A percentile compares a stretch with the other conserved stretches of the same genome.
Conservation (phyloP, 2,797 vertebrate genomes). For the Urophycis tenuis region DNA sequence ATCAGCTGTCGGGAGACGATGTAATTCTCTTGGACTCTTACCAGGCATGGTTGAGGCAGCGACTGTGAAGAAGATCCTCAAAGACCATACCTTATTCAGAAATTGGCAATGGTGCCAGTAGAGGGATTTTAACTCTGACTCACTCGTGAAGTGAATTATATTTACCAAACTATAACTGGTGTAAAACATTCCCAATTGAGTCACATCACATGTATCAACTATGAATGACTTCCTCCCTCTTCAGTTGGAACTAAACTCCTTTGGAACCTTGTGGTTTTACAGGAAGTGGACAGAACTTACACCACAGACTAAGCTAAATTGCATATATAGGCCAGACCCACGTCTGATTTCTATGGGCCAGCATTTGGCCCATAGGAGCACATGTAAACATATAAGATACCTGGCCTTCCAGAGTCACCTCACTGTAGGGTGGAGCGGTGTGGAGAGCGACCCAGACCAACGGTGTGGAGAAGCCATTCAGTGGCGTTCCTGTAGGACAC, state of each 20-base stretch:
- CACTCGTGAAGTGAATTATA: background rate
- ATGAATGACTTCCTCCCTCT: background rate
- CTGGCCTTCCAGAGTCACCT: too few species aligned
- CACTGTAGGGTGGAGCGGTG: background rate
- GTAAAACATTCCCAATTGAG: background rate
- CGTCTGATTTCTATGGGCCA: slow-evolving; percentile 2
- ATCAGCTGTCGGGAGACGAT: slow-evolving; percentile 23
- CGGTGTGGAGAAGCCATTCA: slow-evolving; percentile 48
- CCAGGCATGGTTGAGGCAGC: slow-evolving; percentile 37
- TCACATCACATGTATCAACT: background rate
- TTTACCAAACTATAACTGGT: background rate
- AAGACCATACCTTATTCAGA: background rate
- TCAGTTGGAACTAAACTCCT: too few species aligned
- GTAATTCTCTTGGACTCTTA: slow-evolving; percentile 17
- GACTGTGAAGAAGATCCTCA: background rate
- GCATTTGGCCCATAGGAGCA: background rate
- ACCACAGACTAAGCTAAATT: too few species aligned
- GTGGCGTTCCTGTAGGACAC: slow-evolving; percentile 50
- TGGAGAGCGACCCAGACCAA: slow-evolving; percentile 30
- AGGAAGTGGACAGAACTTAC: too few species aligned
- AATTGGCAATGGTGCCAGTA: background rate
- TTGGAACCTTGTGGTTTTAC: too few species aligned
- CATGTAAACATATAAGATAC: too few species aligned
- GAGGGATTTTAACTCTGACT: background rate
- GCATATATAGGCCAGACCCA: too few species aligned